Evolutionary conservation across 2,113 vertebrate species (phyloP).

Genomic region (Stictonetta naevosa): DNA sequence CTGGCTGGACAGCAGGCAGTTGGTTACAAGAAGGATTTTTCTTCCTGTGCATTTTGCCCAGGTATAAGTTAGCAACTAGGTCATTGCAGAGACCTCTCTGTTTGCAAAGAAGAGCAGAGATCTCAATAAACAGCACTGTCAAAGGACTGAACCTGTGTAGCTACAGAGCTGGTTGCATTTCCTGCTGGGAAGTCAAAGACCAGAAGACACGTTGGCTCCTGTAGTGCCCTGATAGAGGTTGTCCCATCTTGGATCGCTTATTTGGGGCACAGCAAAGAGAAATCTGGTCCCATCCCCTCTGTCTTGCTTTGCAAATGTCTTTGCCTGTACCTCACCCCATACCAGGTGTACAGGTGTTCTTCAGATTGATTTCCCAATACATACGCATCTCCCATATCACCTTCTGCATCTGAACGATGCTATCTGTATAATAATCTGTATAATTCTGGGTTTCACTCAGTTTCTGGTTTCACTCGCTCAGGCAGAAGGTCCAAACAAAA

Average conservation of each 20-base stretch:
- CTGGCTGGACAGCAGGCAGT: slow-evolving; percentile 58
- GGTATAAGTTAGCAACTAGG: background rate
- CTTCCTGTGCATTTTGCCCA: slow-evolving; percentile 16
- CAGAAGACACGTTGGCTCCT: background rate
- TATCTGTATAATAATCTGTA: slow-evolving; percentile 15
- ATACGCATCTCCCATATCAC: background rate
- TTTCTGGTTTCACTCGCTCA: background rate
- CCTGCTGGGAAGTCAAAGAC: background rate
- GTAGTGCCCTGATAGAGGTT: background rate
- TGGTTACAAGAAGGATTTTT: slow-evolving; percentile 50
- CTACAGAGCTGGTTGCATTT: background rate
- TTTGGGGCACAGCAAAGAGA: background rate
- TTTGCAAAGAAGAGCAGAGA: background rate
- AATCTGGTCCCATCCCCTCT: background rate
- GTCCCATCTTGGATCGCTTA: background rate
- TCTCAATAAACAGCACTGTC: background rate
- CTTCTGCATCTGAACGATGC: background rate
- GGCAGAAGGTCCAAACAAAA: background rate
- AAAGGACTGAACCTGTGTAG: background rate
- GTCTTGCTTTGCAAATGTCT: background rate
- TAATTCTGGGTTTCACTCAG: background rate
- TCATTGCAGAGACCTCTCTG: background rate
- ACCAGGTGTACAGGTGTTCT: background rate
- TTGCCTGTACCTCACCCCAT: background rate
- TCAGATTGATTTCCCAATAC: background rate